Conservation (phyloP, 2,113 vertebrate genomes). For the Microtus oregoni region DNA sequence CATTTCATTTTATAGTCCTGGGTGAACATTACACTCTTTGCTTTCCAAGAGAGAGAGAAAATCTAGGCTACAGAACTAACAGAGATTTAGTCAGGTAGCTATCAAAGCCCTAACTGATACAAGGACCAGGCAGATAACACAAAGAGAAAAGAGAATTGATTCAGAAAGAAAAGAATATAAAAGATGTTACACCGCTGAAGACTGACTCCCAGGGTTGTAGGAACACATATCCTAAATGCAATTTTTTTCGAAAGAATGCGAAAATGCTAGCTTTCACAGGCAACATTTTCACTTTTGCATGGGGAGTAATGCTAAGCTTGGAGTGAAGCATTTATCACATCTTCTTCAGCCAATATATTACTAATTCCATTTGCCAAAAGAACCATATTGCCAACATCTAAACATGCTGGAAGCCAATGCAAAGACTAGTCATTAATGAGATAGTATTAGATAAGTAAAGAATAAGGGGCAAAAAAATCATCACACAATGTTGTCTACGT, state of each 20-base stretch:
- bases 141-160: not conserved
- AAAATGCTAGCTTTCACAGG: not conserved
- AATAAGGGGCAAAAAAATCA: not conserved
- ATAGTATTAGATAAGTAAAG: not conserved
- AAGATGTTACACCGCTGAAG: fast-evolving
- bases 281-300: not conserved
- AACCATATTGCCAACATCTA: not conserved
- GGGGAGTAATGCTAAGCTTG: not conserved
- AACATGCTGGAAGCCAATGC: fast-evolving
- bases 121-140: not conserved
- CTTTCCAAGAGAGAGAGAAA: not conserved
- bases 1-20: not conserved
- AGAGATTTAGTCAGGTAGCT: not conserved
- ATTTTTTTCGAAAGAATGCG: not conserved
- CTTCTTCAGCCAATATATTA: not conserved
- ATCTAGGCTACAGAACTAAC: not conserved
- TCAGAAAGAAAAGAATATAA: not conserved
- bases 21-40: not conserved
- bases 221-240: fast-evolving
- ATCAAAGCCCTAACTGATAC: not conserved
- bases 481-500: not conserved
- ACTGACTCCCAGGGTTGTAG: not conserved
- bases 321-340: not conserved
- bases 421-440: not conserved
- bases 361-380: not conserved